A percentile compares a stretch with the other conserved stretches of the same genome.
phyloP scores from a whole-genome alignment of 2,888 invertebrate species.

The Leptopilina drosophilae region DNA sequence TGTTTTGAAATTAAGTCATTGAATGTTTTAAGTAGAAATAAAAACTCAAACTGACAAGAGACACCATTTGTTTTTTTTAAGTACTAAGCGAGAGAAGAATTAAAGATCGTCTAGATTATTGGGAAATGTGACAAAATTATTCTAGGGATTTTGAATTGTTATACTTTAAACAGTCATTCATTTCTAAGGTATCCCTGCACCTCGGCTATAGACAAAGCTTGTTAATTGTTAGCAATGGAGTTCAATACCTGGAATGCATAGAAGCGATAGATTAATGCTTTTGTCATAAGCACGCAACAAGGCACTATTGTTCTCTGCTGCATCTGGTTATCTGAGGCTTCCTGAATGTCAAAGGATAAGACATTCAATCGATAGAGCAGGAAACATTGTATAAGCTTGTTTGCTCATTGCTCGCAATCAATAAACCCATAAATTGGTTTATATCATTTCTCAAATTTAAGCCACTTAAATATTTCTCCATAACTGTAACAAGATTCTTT shows the following conservation, averaged over 20 bases:
- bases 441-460: too few species aligned
- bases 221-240: constrained; percentile 7
- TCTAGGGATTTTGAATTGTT: too few species aligned
- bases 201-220: background rate
- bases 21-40: too few species aligned
- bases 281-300: constrained; percentile 17
- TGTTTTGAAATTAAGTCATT: too few species aligned
- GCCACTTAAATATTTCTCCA: too few species aligned
- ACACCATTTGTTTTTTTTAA: too few species aligned
- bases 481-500: too few species aligned
- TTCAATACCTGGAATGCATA: constrained; percentile 25
- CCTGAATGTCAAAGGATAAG: constrained; percentile 25
- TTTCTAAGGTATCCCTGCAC: background rate
- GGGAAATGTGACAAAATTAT: too few species aligned
- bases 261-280: constrained; percentile 28
- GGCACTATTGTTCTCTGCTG: constrained; percentile 5
- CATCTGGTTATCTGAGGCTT: constrained; percentile 10
- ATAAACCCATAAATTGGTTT: background rate
- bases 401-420: background rate
- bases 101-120: too few species aligned
- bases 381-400: constrained; percentile 3
- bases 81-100: too few species aligned
- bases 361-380: constrained; percentile 16
- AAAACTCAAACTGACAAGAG: too few species aligned
- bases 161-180: background rate